Evolutionary conservation across 2,797 vertebrate species (phyloP).

Genomic region (Odontamblyopus lacepedii): DNA sequence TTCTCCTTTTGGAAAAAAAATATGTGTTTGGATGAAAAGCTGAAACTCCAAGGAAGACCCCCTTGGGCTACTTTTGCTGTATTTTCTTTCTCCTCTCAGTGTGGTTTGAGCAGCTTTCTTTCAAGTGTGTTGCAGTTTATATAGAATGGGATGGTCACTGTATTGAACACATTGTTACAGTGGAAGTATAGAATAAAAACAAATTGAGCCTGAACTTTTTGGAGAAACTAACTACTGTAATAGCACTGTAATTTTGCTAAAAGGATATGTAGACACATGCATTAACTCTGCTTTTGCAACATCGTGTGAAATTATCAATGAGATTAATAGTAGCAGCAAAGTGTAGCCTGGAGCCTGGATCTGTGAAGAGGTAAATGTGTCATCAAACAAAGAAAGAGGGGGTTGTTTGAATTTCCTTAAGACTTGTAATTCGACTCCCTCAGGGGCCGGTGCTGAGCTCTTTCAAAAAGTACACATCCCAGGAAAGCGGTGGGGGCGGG

Average conservation of each 20-base stretch:
- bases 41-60: not conserved
- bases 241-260: not conserved
- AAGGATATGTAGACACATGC: not conserved
- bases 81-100: not conserved
- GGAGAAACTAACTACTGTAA: too few species aligned
- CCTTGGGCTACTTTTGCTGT: too few species aligned
- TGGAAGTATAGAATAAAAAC: not conserved
- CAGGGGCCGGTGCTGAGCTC: slow-evolving; percentile 49
- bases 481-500: slow-evolving; percentile 9
- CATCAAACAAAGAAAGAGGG: slow-evolving; percentile 50
- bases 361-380: slow-evolving; percentile 44
- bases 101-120: not conserved
- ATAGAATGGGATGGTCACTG: not conserved
- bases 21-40: not conserved
- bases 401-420: slow-evolving; percentile 53
- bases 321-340: not conserved
- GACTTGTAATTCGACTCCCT: slow-evolving; percentile 60
- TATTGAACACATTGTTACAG: not conserved
- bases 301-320: not conserved
- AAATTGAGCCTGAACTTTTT: too few species aligned
- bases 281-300: not conserved
- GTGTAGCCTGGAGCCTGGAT: slow-evolving; percentile 31
- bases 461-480: slow-evolving; percentile 38
- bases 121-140: not conserved
- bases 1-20: not conserved